Percentiles rank a stretch among this genome's conserved stretches.
Conservation (phyloP, 2,797 vertebrate species). For the Lerista edwardsae region DNA sequence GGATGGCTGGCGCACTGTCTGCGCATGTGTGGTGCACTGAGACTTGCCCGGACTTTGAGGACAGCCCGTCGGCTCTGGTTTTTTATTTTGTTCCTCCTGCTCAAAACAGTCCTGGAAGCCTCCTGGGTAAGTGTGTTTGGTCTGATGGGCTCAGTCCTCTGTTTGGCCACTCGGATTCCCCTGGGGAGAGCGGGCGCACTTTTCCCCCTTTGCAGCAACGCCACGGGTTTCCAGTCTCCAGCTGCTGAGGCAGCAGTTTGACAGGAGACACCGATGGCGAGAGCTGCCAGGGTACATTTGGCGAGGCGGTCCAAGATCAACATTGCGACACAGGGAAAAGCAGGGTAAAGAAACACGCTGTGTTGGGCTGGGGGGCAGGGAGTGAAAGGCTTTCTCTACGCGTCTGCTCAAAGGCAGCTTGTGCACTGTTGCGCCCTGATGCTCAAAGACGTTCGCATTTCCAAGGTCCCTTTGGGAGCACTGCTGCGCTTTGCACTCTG, state of each 20-base stretch:
- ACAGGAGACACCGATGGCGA: background rate
- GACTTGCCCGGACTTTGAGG: background rate
- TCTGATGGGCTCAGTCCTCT: too few species aligned
- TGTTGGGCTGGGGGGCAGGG: background rate
- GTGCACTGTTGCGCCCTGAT: too few species aligned
- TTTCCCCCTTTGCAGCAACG: background rate
- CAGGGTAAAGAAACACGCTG: background rate
- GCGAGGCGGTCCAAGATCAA: constrained; percentile 7
- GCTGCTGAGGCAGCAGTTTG: background rate
- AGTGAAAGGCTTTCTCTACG: too few species aligned
- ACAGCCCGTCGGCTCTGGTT: background rate
- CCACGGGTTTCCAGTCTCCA: background rate
- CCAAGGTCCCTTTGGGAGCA: too few species aligned
- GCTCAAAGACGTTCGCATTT: too few species aligned
- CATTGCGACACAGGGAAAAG: background rate
- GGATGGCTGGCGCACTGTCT: background rate
- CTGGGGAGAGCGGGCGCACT: background rate
- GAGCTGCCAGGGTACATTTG: background rate
- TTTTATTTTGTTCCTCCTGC: too few species aligned
- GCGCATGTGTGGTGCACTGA: too few species aligned
- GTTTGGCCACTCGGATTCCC: background rate
- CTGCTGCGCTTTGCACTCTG: too few species aligned
- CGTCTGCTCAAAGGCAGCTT: background rate
- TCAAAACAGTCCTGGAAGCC: too few species aligned
- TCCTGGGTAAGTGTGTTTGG: too few species aligned